Evolutionary conservation across 1,140 invertebrate genomes (phyloP), one percentile per base, ranked within the genome.

Genomic region (Drosophila tsacasi): DNA sequence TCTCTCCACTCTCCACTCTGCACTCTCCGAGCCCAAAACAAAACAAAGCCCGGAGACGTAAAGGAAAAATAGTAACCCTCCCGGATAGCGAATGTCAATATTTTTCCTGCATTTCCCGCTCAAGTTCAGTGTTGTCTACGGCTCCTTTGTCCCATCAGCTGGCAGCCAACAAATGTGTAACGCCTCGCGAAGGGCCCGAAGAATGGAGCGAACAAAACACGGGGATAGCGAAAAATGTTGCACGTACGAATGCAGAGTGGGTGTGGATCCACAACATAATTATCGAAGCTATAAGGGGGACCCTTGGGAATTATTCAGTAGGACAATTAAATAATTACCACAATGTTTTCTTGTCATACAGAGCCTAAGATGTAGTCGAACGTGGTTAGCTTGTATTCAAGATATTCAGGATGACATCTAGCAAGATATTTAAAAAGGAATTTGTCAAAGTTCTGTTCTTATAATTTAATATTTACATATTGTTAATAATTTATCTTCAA

Each of bases 151-250:
- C 35, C 49, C 37, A 46, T 32, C 75, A 77, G 75, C 75, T 77
- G 75, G 72, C 23, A 66, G 54, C 44, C 25, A n/a, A 50, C 13
- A 54, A 49, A 67, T 60, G 62, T 52, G 49, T 50, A 47, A 39
- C 42, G 49, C 27, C 17, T 50, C 2, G 25, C 25, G 23, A 25
- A 9, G 0, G 27, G 27, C 2, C 50, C 52, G n/a, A 54, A 65
- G 75, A 77, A 77, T 60, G 49, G 44, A 52, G 49, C 63, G 55
- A 77, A 77, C 75, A 77, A 77, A 77, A 77, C 75, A 77, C 57
- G 47, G 21, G 72, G 25, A 32, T 4, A 40, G 61, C 54, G 19
- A 32, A 60, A 59, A 67, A 60, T 72, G 32, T 44, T 77, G 64
- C 37, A 54, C 57, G 64, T 68, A 49, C 66, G 21, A 8, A 12